A percentile compares a stretch with the other conserved stretches of the same genome.
Evolutionary conservation across 2,797 vertebrate species (phyloP).

Genomic region (Urophycis tenuis): DNA sequence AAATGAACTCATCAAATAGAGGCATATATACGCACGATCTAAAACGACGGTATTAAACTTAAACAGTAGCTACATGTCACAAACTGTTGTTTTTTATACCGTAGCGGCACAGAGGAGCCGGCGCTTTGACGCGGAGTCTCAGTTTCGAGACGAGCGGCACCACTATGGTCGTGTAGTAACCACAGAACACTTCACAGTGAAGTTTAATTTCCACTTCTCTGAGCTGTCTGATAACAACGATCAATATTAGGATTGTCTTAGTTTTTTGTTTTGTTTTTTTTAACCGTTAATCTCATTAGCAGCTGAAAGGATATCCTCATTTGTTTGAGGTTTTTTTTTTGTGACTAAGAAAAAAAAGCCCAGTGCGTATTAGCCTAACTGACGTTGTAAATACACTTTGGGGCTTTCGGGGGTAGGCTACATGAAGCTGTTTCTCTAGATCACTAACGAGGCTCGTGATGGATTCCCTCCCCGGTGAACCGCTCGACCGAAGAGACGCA

Average conservation of each 20-base stretch:
- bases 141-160: neutral
- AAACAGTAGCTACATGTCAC: neutral
- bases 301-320: neutral
- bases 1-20: no score
- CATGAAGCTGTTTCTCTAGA: neutral
- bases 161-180: neutral
- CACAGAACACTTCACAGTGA: neutral
- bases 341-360: neutral
- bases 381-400: neutral
- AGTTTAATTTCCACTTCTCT: no score
- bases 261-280: no score
- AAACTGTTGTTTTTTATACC: neutral
- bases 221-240: no score
- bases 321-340: no score
- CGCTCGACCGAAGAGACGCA: slow-evolving; percentile 47
- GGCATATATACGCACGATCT: no score
- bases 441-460: neutral
- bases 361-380: neutral
- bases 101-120: neutral
- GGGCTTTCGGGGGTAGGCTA: neutral
- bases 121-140: neutral
- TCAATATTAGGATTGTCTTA: no score
- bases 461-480: neutral
- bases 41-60: neutral
- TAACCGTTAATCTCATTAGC: neutral